Conservation (phyloP, 2,797 vertebrate genomes). For the Tenualosa thibaudeaui region DNA sequence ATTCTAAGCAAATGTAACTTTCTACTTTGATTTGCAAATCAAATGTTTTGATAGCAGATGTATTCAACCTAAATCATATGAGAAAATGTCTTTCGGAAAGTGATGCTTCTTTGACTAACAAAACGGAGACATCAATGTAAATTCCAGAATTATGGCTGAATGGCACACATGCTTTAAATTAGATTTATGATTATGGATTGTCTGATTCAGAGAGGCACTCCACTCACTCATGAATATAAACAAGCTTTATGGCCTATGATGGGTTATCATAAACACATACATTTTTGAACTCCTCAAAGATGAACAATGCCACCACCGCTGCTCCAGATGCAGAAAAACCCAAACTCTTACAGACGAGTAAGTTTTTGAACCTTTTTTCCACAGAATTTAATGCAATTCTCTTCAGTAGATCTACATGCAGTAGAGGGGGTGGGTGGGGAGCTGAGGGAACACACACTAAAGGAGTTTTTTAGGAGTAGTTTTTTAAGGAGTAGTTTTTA, state of each 20-base stretch:
- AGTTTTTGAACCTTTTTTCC: not conserved
- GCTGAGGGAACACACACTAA: not conserved
- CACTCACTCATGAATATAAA: conserved; percentile 17
- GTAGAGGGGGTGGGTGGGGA: not conserved
- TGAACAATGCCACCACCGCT: not conserved
- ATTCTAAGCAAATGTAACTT: not conserved
- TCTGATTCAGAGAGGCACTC: not conserved
- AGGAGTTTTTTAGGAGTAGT: conserved; percentile 45
- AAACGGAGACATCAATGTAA: not conserved
- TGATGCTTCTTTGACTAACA: not conserved
- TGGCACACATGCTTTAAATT: not conserved
- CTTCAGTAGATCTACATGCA: conserved; percentile 14
- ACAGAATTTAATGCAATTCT: conserved; percentile 13
- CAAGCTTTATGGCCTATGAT: conserved; percentile 7
- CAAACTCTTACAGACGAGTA: not conserved
- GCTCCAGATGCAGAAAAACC: not conserved
- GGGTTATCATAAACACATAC: conserved; percentile 24
- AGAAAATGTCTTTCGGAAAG: not conserved
- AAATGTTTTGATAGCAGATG: not conserved
- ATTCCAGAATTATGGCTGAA: not conserved
- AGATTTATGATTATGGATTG: conserved; percentile 18
- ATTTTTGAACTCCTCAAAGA: conserved; percentile 24
- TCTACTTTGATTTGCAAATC: not conserved
- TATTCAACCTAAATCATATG: not conserved
- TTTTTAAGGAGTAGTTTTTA: conserved; percentile 49